Conservation (phyloP, 1,140 invertebrate genomes). For the Pollicipes pollicipes region DNA sequence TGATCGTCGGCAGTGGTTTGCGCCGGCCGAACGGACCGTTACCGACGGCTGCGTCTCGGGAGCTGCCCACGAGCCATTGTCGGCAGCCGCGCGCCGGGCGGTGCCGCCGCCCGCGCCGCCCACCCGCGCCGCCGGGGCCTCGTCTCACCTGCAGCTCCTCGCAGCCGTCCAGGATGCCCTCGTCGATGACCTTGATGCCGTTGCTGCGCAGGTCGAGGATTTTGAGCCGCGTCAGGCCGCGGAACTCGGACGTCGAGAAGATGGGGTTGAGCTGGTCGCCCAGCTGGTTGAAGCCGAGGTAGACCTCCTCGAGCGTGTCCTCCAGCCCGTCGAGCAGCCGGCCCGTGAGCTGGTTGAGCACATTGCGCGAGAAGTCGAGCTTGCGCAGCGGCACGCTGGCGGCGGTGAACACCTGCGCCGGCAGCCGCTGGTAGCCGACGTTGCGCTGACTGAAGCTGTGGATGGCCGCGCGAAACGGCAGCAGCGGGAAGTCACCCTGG, state of each 20-base stretch:
- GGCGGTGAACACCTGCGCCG: slow-evolving; percentile 45
- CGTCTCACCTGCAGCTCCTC: slow-evolving; percentile 45
- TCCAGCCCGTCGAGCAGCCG: slow-evolving; percentile 46
- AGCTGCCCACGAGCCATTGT: too few species aligned
- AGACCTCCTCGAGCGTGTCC: slow-evolving; percentile 45
- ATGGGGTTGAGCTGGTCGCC: slow-evolving; percentile 77
- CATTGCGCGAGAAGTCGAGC: slow-evolving; percentile 64
- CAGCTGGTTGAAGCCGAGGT: slow-evolving; percentile 56
- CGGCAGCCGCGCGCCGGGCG: too few species aligned
- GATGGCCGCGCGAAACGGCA: slow-evolving; percentile 47
- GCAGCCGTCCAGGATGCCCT: slow-evolving; percentile 66
- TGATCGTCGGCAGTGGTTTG: too few species aligned
- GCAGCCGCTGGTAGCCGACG: slow-evolving; percentile 57
- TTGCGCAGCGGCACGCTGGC: slow-evolving; percentile 44
- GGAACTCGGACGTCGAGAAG: slow-evolving; percentile 54
- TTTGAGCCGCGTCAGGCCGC: slow-evolving; percentile 23
- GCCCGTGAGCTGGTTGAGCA: slow-evolving; percentile 56
- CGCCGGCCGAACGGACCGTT: too few species aligned
- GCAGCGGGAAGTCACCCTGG: slow-evolving; percentile 45
- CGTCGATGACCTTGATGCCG: slow-evolving; percentile 55
- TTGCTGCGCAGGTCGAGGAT: slow-evolving; percentile 60
- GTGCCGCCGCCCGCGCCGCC: too few species aligned
- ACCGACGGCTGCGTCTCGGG: too few species aligned
- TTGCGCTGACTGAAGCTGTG: slow-evolving; percentile 52
- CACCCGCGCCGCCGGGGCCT: too few species aligned